Evolutionary conservation across 2,888 invertebrate species (phyloP), one percentile per base, ranked within the genome.

Genomic region (Drosophila borborema): DNA sequence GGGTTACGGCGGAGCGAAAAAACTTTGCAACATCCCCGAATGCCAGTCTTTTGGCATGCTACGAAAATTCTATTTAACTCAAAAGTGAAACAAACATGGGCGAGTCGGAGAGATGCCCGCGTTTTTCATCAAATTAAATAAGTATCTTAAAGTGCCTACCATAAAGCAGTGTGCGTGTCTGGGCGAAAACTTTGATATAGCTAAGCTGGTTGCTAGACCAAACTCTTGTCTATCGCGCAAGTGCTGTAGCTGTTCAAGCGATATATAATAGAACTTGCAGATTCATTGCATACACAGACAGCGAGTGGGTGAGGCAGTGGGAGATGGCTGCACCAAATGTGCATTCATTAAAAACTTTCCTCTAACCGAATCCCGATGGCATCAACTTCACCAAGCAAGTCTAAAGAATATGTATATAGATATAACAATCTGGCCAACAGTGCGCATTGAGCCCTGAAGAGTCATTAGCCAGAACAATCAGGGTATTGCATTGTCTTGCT

Each of bases 41-140:
- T 34, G 6, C 36, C 34, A 31, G 41, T 34, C 28, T 28, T 20
- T 8, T 36, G 36, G 43, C 64, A 64, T 45, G 43, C 12, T 23
- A n/a, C 65, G n/a, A 51, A 61, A 69, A 82, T 84, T 77, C 70
- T 81, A 81, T 87, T 81, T 85, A 74, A 78, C 74, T 87, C 59
- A 56, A 72, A 80, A 86, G 81, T 60, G 81, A 82, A 84, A 72
- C 69, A 87, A 82, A 82, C 66, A 87, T 84, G 68, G 45, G 46
- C 64, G 86, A 81, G 82, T n/a, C 54, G 66, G 83, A 67, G 63
- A 53, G 51, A 14, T 66, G 68, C 58, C 49, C 51, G 71, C 48
- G 46, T 34, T 55, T 78, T 81, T 68, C 31, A 78, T 87, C 71
- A 67, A 87, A 81, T 81, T 79, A 79, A 54, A 61, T 67, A 81